Evolutionary conservation across 1,140 invertebrate species (phyloP), one percentile per base, ranked within the genome.

Genomic region (Andrena cerasifolii): DNA sequence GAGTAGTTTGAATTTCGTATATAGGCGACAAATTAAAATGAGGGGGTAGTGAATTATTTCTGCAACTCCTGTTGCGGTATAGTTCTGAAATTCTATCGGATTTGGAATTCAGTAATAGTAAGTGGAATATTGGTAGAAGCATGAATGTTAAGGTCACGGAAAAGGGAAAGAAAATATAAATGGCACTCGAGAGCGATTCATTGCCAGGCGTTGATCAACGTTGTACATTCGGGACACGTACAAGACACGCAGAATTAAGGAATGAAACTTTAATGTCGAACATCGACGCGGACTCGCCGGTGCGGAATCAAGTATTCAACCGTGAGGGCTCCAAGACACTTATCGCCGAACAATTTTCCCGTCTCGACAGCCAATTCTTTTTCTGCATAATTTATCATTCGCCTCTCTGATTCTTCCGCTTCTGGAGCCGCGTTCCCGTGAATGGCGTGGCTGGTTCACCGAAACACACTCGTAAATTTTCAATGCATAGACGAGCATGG

Each of bases 371-470:
- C 63, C 76, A 62, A 83, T 83, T 83, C 80, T 53, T 63, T 82
- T 78, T 82, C 53, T 53, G 67, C 80, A 82, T 82, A 81, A 81
- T 76, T 82, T 77, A 82, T 82, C 47, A 66, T 59, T 1, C 40
- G 26, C 28, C n/a, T 26, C 21, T n/a, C 16, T 10, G 40, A 67
- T 75, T 58, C 72, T 67, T 54, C 40, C n/a, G 6, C 51, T 5
- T 14, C 16, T 47, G 7, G 33, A 45, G 26, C 40, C 0, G 8
- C 16, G 16, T 47, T 49, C 18, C n/a, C 7, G 49, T 74, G 61
- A 74, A 74, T 74, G 72, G 49, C 72, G 36, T 14, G 26, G 36
- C 62, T 75, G 51, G 72, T 67, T 75, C 63, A 47, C 40, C 40
- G 63, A 47, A 56, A 58, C 51, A 26, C 63, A 58, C 63, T 75